Conservation (phyloP, 2,113 vertebrate species). For the Muscicapa adusta region DNA sequence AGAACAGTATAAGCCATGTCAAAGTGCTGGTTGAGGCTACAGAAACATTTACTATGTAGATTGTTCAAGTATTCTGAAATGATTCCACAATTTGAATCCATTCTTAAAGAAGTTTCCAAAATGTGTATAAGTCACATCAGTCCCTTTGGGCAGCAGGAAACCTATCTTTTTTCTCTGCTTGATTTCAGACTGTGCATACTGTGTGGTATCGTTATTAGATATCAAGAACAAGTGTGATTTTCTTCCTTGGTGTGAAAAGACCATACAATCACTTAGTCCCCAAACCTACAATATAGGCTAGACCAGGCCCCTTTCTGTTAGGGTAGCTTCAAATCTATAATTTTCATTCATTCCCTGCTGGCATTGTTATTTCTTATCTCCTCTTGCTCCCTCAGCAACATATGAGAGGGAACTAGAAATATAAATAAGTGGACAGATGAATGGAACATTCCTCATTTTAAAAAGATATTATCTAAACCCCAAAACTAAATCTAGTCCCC, state of each 20-base stretch:
- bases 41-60: neutral
- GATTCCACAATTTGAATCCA: neutral
- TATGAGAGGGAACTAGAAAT: neutral
- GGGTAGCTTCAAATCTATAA: neutral
- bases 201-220: constrained; percentile 23
- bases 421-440: neutral
- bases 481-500: neutral
- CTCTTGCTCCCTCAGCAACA: neutral
- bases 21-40: neutral
- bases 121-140: neutral
- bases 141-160: constrained; percentile 10
- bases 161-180: constrained; percentile 36
- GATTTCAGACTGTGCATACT: constrained; percentile 34
- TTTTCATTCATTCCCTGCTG: constrained; percentile 33
- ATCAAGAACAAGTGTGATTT: constrained; percentile 35
- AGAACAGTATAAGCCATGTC: neutral
- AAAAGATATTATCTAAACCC: neutral
- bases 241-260: constrained; percentile 61
- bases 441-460: neutral
- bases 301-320: constrained; percentile 8
- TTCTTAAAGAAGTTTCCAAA: neutral
- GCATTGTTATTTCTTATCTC: neutral
- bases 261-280: constrained; percentile 47
- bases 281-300: constrained; percentile 17
- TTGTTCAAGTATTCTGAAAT: neutral